These are phyloP conservation scores for Leuciscus idus DNA, from an alignment of 2,113 vertebrate genomes.

Conservation along the genomic window DNA sequence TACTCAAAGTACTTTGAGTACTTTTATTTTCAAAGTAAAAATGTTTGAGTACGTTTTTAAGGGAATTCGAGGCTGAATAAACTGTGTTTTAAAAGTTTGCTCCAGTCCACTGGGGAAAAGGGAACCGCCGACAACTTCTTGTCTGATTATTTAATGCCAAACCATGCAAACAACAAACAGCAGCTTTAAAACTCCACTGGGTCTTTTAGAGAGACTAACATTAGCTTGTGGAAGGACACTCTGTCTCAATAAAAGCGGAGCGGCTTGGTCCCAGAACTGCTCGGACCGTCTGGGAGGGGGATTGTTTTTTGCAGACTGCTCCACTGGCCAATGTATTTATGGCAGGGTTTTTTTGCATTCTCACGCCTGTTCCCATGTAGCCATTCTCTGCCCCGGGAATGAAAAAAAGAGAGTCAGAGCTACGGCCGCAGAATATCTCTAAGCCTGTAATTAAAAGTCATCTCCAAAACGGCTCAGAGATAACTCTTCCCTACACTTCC, in stretches of 20 bases:
- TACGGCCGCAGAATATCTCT: constrained; percentile 61
- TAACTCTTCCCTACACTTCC: not conserved
- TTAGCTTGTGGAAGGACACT: constrained; percentile 75
- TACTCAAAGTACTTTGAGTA: not conserved
- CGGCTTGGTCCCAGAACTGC: constrained; percentile 69
- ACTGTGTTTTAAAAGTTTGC: constrained; percentile 21
- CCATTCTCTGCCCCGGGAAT: not conserved
- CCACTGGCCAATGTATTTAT: constrained; percentile 29
- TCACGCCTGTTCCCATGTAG: constrained; percentile 67
- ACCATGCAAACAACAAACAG: constrained; percentile 66
- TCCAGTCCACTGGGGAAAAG: constrained; percentile 23
- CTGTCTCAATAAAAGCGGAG: constrained; percentile 69
- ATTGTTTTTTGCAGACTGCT: constrained; percentile 14
- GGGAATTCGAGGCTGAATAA: constrained; percentile 5
- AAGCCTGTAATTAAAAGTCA: constrained; percentile 64
- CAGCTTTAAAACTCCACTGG: constrained; percentile 70
- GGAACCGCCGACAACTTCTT: constrained; percentile 37
- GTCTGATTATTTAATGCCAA: constrained; percentile 63
- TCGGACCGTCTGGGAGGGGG: constrained; percentile 38
- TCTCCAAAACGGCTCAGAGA: constrained; percentile 10
- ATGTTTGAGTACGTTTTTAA: not conserved
- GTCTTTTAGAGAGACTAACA: constrained; percentile 72
- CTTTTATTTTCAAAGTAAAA: too few relatives aligned
- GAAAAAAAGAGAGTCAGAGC: constrained; percentile 34
- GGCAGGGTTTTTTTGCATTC: constrained; percentile 44